Evolutionary conservation across 2,113 vertebrate species (phyloP).

Genomic region (Sus scrofa): DNA sequence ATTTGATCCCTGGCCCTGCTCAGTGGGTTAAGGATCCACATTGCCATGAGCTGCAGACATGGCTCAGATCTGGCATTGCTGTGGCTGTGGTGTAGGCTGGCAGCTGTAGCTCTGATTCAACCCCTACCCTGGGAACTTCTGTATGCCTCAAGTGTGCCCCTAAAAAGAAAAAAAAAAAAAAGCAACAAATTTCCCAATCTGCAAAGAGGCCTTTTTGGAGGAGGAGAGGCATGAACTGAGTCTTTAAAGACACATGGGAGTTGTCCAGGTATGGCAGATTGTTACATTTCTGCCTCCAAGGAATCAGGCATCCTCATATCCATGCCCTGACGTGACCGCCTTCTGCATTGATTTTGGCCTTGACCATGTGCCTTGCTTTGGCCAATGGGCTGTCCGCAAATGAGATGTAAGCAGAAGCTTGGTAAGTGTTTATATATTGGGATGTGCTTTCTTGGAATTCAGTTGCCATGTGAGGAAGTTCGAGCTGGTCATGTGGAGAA

Average conservation of each 20-base stretch:
- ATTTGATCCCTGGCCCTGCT: too few species aligned
- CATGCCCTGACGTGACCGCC: not conserved
- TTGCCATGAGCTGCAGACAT: too few species aligned
- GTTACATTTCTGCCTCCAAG: too few species aligned
- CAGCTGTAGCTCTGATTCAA: too few species aligned
- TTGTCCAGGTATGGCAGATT: not conserved
- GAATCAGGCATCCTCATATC: not conserved
- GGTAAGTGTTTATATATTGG: not conserved
- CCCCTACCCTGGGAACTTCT: too few species aligned
- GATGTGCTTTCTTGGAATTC: slow-evolving; percentile 13
- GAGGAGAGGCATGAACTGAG: not conserved
- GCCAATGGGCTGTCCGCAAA: not conserved
- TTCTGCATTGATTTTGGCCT: not conserved
- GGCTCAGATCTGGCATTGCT: too few species aligned
- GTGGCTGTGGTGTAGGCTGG: too few species aligned
- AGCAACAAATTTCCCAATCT: not conserved
- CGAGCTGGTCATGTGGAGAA: not conserved
- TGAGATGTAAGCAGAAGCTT: not conserved
- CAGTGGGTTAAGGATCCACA: too few species aligned
- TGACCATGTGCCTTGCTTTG: not conserved
- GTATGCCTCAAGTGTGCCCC: too few species aligned
- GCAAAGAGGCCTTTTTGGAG: not conserved
- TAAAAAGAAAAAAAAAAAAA: not conserved
- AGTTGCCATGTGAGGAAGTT: not conserved
- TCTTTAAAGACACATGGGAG: not conserved